Conservation (phyloP, 2,888 invertebrate genomes). For the Polydrusus cervinus region DNA sequence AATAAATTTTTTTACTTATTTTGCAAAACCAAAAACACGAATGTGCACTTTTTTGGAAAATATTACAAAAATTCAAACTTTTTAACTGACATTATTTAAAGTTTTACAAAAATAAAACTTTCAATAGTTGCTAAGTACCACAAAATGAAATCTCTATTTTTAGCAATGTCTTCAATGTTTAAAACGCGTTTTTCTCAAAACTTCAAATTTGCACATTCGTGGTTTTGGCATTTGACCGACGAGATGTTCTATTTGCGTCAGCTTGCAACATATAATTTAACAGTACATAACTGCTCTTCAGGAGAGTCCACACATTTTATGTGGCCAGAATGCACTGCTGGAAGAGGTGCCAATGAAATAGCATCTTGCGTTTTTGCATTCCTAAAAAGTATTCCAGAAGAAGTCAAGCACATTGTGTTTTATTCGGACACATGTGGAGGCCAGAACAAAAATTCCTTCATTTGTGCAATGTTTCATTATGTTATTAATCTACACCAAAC, state of each 20-base stretch:
- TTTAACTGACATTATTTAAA: no score
- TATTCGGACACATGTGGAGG: slow-evolving; percentile 16
- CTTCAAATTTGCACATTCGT: no score
- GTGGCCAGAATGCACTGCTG: slow-evolving; percentile 33
- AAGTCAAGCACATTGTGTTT: not conserved
- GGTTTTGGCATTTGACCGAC: no score
- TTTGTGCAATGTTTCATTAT: slow-evolving; percentile 6
- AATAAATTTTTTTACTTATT: no score
- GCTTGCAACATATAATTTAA: slow-evolving; percentile 36
- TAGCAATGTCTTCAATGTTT: no score
- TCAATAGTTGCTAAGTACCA: no score
- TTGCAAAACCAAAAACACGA: no score
- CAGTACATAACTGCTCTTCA: slow-evolving; percentile 10
- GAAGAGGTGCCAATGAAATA: slow-evolving; percentile 35
- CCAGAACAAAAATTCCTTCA: not conserved
- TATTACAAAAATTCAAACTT: no score
- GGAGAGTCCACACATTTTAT: slow-evolving; percentile 34
- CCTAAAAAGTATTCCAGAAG: not conserved
- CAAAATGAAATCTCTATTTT: no score
- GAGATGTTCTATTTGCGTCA: slow-evolving; percentile 33
- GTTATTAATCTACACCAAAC: not conserved
- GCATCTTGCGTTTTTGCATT: slow-evolving; percentile 16
- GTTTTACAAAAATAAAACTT: no score
- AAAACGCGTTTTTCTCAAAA: no score
- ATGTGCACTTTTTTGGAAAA: no score